Evolutionary conservation across 2,797 vertebrate species (phyloP), one percentile per base, ranked within the genome.

Genomic region (Ctenochaetus hawaiiensis): DNA sequence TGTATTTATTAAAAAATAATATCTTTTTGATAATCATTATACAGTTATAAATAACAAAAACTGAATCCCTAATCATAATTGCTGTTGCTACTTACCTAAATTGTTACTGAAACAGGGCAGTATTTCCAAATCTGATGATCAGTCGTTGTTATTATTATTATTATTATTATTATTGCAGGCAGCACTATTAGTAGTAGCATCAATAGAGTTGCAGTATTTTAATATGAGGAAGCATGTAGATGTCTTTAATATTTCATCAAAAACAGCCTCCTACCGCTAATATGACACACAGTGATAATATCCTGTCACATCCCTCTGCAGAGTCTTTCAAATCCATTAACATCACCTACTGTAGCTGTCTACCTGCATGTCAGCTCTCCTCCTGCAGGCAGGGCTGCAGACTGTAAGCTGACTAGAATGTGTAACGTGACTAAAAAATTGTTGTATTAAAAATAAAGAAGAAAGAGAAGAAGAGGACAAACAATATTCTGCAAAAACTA

Each of bases 181-280:
- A 30, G 26, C 4, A 30, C 26, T 30, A 4, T 30, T 30, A 30
- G 26, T 30, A 30, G 26, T 30, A 30, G 18, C 26, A 37, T 41
- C 7, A 53, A 18, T 18, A 7, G 22, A 39, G 1, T 22, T 26
- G 10, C 11, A 51, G 18, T 65, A 58, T 70, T 49, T 66, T 16
- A 52, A 47, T 64, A 17, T 47, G 16, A 54, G 65, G 20, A 10
- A 59, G 14, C 2, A 14, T 67, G 7, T 16, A 30, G 48, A 26
- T 37, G 49, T 73, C 11, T 30, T 14, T 45, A 6, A 22, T 53
- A 37, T 61, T 43, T 43, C 18, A 39, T 13, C 10, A 45, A 44
- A 22, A 74, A 18, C 77, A 81, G 58, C 69, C 77, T 30, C 11
- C 59, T 44, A 44, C 51, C 72, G 68, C 53, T 80, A 41, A 85